A percentile compares a stretch with the other conserved stretches of the same genome.
Conservation (phyloP, 2,888 invertebrate species). For the Callyntrura sp. region DNA sequence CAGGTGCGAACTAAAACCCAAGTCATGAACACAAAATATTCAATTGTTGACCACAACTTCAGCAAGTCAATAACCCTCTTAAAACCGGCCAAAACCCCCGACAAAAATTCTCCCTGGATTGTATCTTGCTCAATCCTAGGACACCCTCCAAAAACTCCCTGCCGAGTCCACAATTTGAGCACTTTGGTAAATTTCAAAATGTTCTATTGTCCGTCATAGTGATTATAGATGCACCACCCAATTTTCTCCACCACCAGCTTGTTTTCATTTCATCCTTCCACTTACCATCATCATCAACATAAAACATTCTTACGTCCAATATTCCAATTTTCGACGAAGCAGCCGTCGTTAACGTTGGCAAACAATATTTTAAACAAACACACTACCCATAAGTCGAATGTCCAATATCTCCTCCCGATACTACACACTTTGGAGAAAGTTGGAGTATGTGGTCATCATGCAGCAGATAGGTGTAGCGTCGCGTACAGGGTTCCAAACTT, state of each 20-base stretch:
- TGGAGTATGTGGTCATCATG: background rate
- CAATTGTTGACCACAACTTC: too few relatives aligned
- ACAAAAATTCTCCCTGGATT: too few relatives aligned
- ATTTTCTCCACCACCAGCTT: background rate
- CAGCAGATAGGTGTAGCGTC: background rate
- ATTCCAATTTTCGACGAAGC: background rate
- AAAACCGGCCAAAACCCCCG: too few relatives aligned
- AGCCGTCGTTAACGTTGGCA: background rate
- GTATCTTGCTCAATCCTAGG: too few relatives aligned
- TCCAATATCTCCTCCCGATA: background rate
- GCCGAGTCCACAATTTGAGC: too few relatives aligned
- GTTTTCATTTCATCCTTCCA: background rate
- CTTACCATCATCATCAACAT: background rate
- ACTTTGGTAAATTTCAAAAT: too few relatives aligned
- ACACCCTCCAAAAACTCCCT: too few relatives aligned
- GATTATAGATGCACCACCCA: background rate
- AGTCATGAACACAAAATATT: too few relatives aligned
- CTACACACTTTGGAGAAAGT: background rate
- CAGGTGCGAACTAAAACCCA: too few relatives aligned
- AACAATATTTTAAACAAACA: background rate
- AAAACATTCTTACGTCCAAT: background rate
- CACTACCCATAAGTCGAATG: background rate
- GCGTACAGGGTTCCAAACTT: background rate
- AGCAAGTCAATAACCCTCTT: too few relatives aligned
- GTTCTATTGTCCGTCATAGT: too few relatives aligned